Conservation (phyloP, 1,140 invertebrate genomes). For the Steinernema khuongi region DNA sequence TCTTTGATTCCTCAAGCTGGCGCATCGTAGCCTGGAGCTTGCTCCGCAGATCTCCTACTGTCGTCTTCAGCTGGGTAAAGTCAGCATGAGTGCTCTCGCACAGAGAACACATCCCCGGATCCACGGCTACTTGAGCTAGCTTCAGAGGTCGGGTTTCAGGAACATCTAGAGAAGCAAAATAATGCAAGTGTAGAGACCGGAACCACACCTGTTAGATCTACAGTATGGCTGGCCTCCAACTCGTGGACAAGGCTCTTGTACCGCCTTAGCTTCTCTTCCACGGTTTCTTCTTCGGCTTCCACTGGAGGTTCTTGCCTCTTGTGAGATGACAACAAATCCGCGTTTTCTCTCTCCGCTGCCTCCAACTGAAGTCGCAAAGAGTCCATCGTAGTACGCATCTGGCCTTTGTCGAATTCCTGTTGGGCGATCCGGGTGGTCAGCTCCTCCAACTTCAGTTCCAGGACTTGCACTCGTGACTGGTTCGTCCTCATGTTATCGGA, state of each 20-base stretch:
- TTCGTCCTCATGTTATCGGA: not conserved
- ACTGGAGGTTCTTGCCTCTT: too few relatives aligned
- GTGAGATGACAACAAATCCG: not conserved
- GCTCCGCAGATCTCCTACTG: not conserved
- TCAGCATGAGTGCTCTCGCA: not conserved
- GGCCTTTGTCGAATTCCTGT: not conserved
- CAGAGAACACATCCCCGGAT: not conserved
- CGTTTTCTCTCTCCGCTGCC: not conserved
- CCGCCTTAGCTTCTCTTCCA: not conserved
- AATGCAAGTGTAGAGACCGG: too few relatives aligned
- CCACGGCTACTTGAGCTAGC: not conserved
- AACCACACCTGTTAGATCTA: not conserved
- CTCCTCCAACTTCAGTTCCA: not conserved
- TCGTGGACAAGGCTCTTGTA: not conserved
- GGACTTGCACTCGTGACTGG: conserved; percentile 9
- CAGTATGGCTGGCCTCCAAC: not conserved
- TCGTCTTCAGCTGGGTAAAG: not conserved
- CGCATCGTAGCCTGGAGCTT: not conserved
- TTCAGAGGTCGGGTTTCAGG: not conserved
- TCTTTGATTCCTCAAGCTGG: not conserved
- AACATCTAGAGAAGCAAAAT: not conserved
- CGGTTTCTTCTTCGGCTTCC: not conserved
- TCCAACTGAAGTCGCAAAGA: not conserved
- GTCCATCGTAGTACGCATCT: not conserved
- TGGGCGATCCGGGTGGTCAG: not conserved